Percentiles rank a stretch among this genome's conserved stretches.
Evolutionary conservation across 1,140 invertebrate genomes (phyloP).

Genomic region (Eufriesea mexicana): DNA sequence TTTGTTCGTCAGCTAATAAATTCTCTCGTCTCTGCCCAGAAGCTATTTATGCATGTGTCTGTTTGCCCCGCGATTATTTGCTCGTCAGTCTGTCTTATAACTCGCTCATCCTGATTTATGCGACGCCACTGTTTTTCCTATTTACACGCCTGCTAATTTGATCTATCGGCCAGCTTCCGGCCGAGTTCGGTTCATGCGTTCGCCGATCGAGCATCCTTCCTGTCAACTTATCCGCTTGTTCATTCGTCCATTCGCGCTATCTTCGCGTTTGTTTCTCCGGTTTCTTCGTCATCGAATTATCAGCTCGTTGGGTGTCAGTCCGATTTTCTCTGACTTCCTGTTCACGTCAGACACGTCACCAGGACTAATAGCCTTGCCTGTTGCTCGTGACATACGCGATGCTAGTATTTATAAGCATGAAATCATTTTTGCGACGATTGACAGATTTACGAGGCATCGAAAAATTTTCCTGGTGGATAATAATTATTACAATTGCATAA

Average conservation of each 20-base stretch:
- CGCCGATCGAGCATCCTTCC: not conserved
- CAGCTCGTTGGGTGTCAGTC: too few species aligned
- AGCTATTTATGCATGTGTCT: not conserved
- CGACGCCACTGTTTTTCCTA: too few species aligned
- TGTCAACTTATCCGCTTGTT: not conserved
- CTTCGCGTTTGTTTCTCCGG: not conserved
- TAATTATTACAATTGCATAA: too few species aligned
- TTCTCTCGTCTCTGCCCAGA: not conserved
- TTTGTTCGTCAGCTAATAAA: constrained; percentile 24
- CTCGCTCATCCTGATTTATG: not conserved
- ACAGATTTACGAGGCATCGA: too few species aligned
- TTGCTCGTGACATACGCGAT: too few species aligned
- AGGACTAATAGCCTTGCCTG: too few species aligned
- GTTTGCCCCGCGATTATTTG: not conserved
- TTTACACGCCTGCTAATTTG: not conserved
- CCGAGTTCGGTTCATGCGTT: not conserved
- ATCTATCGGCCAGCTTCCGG: not conserved
- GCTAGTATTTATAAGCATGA: too few species aligned
- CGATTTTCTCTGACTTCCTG: too few species aligned
- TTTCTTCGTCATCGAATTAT: not conserved
- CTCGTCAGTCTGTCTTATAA: not conserved
- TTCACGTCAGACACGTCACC: too few species aligned
- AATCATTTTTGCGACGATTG: too few species aligned
- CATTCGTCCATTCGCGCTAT: not conserved
- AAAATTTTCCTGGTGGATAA: too few species aligned